phyloP scores from a whole-genome alignment of 2,888 invertebrate species.

The Lasiommata megera region DNA sequence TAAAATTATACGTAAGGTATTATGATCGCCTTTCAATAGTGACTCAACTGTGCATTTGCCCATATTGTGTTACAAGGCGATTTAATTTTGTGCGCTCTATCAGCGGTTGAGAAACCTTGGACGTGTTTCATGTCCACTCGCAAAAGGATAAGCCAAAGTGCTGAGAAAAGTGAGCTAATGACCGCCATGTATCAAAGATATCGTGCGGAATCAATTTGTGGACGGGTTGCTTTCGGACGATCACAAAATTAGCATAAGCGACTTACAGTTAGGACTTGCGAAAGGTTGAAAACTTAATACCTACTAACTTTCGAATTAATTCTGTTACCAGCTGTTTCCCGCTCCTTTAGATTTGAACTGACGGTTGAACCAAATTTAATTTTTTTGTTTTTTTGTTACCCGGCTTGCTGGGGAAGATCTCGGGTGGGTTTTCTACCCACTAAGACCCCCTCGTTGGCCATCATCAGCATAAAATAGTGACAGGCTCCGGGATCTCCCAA shows the following conservation, averaged over 20 bases:
- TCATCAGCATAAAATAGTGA: no score
- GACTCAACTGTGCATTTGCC: neutral
- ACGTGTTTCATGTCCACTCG: conserved; percentile 8
- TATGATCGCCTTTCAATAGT: neutral
- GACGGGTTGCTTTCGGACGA: conserved; percentile 21
- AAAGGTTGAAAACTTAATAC: neutral
- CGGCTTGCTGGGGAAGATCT: no score
- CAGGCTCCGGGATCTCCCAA: no score
- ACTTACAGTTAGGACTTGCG: neutral
- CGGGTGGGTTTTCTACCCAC: no score
- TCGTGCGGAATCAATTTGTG: conserved; percentile 27
- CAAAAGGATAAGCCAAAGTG: conserved; percentile 8
- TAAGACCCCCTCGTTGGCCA: no score
- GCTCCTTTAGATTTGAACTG: no score
- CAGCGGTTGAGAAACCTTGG: neutral
- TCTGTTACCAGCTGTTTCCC: no score
- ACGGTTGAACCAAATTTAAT: no score
- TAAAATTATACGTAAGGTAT: no score
- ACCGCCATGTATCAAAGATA: conserved; percentile 23
- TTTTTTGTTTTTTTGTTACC: no score
- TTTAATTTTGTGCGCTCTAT: neutral
- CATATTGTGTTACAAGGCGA: neutral
- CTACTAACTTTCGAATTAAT: no score
- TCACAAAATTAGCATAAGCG: neutral
- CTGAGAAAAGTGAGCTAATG: conserved; percentile 15